These are phyloP conservation scores for Ennomos quercinarius DNA, from an alignment of 2,888 invertebrate species.

Conservation along the genomic window DNA sequence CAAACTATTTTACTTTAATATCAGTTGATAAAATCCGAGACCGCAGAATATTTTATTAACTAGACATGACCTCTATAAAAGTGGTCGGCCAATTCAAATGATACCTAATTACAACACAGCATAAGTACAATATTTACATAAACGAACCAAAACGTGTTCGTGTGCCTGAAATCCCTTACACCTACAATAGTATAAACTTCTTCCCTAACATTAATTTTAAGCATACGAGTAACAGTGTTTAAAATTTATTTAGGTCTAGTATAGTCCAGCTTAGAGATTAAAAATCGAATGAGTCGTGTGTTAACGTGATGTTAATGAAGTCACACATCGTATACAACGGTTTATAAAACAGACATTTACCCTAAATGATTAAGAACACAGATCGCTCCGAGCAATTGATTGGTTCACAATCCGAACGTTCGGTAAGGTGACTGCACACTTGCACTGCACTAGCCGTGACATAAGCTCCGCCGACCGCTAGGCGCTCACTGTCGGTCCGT, in stretches of 20 bases:
- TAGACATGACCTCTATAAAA: conserved; percentile 37
- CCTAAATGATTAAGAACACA: conserved; percentile 67
- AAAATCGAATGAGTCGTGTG: conserved; percentile 68
- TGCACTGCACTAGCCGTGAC: conserved; percentile 36
- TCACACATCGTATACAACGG: conserved; percentile 84
- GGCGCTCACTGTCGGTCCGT: conserved; percentile 72
- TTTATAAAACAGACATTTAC: conserved; percentile 79
- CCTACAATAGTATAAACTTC: conserved; percentile 77
- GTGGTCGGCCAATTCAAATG: conserved; percentile 39
- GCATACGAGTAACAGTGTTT: conserved; percentile 84
- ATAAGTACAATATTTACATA: conserved; percentile 66
- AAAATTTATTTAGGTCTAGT: conserved; percentile 78
- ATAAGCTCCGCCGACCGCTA: conserved; percentile 72
- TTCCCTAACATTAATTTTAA: conserved; percentile 80
- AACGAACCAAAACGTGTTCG: conserved; percentile 69
- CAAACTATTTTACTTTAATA: conserved; percentile 57
- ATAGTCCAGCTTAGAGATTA: conserved; percentile 73
- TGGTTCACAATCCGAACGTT: conserved; percentile 42
- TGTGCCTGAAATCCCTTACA: conserved; percentile 76
- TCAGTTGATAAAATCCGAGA: conserved; percentile 62
- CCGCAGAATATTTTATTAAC: conserved; percentile 49
- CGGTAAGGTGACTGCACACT: conserved; percentile 53
- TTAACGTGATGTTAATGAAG: conserved; percentile 75
- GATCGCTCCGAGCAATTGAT: conserved; percentile 42
- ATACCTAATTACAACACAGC: conserved; percentile 51